These are phyloP conservation scores for Fragum whitleyi DNA, from an alignment of 2,888 invertebrate species.

Conservation along the genomic window DNA sequence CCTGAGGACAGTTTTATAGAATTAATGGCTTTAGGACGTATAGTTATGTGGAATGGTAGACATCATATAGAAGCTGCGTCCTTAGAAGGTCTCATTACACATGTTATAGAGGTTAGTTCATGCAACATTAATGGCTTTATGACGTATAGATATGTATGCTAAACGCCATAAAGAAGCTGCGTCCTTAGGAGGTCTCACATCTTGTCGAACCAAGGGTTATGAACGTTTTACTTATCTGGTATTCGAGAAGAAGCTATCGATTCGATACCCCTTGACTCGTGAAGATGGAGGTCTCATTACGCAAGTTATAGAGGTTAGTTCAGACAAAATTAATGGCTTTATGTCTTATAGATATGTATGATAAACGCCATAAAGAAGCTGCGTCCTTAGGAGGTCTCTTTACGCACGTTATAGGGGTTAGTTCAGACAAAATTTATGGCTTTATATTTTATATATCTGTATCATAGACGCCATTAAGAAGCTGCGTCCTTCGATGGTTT, in stretches of 20 bases:
- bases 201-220: slow-evolving; percentile 87
- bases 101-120: slow-evolving; percentile 85
- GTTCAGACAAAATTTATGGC: slow-evolving; percentile 86
- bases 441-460: slow-evolving; percentile 84
- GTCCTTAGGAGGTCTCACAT: slow-evolving; percentile 87
- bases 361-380: slow-evolving; percentile 85
- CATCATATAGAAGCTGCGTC: slow-evolving; percentile 86
- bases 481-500: slow-evolving; percentile 87
- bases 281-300: slow-evolving; percentile 87
- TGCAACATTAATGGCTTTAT: slow-evolving; percentile 86
- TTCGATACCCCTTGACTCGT: slow-evolving; percentile 87
- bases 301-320: slow-evolving; percentile 85
- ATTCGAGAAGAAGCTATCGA: slow-evolving; percentile 84
- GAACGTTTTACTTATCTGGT: slow-evolving; percentile 85
- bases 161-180: slow-evolving; percentile 85
- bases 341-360: slow-evolving; percentile 84
- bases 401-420: slow-evolving; percentile 86
- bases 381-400: slow-evolving; percentile 87
- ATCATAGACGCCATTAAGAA: slow-evolving; percentile 84
- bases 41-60: slow-evolving; percentile 84
- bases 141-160: slow-evolving; percentile 84
- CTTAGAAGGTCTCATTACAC: slow-evolving; percentile 87
- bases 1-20: slow-evolving; percentile 87
- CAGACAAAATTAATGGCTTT: slow-evolving; percentile 86
- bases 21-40: slow-evolving; percentile 86